Evolutionary conservation across 2,888 invertebrate species (phyloP).

Genomic region (Tigriopus californicus): DNA sequence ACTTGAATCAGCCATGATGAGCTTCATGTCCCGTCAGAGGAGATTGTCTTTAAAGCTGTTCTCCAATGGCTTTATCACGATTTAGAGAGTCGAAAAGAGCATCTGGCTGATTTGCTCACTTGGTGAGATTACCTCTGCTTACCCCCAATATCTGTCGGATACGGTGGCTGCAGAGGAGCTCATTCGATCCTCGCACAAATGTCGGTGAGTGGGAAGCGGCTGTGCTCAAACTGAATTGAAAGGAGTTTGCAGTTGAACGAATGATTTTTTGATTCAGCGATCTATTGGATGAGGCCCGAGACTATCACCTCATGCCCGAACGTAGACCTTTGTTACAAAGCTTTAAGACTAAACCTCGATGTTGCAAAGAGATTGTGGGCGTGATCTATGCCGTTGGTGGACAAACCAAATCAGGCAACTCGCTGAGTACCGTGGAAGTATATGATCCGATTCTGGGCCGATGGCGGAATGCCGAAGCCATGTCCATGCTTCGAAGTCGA

Average conservation of each 20-base stretch:
- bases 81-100: slow-evolving; percentile 34
- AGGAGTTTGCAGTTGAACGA: no score
- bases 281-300: slow-evolving; percentile 65
- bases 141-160: slow-evolving; percentile 65
- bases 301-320: slow-evolving; percentile 71
- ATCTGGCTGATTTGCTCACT: slow-evolving; percentile 48
- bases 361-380: slow-evolving; percentile 43
- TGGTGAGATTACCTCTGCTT: slow-evolving; percentile 58
- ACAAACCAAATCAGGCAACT: slow-evolving; percentile 59
- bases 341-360: slow-evolving; percentile 52
- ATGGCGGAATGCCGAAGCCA: slow-evolving; percentile 59
- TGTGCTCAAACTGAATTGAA: no score
- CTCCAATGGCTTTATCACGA: slow-evolving; percentile 58
- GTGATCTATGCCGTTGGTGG: slow-evolving; percentile 73
- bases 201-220: slow-evolving; percentile 38
- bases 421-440: slow-evolving; percentile 62
- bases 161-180: slow-evolving; percentile 56
- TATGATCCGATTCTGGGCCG: slow-evolving; percentile 48
- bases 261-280: slow-evolving; percentile 42
- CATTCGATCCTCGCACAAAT: slow-evolving; percentile 53
- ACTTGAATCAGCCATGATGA: slow-evolving; percentile 54
- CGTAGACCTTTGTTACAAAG: slow-evolving; percentile 53
- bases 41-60: slow-evolving; percentile 63
- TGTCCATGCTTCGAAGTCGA: slow-evolving; percentile 61
- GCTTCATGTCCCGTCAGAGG: slow-evolving; percentile 52